Evolutionary conservation across 2,888 invertebrate species (phyloP).

Genomic region (Nesidiocoris tenuis): DNA sequence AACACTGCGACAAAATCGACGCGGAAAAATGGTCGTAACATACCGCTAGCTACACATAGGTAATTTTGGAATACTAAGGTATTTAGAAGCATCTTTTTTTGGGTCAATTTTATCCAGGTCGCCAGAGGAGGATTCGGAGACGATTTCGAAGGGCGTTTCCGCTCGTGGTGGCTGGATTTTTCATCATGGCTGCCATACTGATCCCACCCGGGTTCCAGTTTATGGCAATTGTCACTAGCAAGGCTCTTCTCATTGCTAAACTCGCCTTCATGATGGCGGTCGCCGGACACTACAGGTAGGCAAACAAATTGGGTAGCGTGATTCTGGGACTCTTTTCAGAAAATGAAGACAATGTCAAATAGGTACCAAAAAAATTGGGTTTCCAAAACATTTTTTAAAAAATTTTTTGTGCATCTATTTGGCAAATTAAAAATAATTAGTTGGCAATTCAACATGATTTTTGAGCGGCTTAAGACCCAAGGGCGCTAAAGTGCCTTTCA

Average conservation of each 20-base stretch:
- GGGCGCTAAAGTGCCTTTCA: no score
- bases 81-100: no score
- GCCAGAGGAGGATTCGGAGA: constrained; percentile 26
- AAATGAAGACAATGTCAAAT: no score
- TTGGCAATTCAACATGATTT: no score
- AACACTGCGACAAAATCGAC: no score
- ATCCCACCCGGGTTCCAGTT: constrained; percentile 82
- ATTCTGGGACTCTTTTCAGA: no score
- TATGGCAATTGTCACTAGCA: constrained; percentile 75
- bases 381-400: not conserved
- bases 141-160: constrained; percentile 62
- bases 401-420: not conserved
- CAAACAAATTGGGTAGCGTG: not conserved
- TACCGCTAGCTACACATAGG: no score
- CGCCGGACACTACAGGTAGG: constrained; percentile 40
- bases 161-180: constrained; percentile 74
- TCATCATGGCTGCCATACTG: constrained; percentile 73
- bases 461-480: no score
- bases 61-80: no score
- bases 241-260: constrained; percentile 74
- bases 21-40: no score
- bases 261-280: constrained; percentile 77
- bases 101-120: constrained; percentile 9
- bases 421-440: no score
- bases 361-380: no score